Percentiles rank a stretch among this genome's conserved stretches.
These are phyloP conservation scores for Malacoraja senta DNA, from an alignment of 2,797 vertebrate genomes.

Conservation along the genomic window DNA sequence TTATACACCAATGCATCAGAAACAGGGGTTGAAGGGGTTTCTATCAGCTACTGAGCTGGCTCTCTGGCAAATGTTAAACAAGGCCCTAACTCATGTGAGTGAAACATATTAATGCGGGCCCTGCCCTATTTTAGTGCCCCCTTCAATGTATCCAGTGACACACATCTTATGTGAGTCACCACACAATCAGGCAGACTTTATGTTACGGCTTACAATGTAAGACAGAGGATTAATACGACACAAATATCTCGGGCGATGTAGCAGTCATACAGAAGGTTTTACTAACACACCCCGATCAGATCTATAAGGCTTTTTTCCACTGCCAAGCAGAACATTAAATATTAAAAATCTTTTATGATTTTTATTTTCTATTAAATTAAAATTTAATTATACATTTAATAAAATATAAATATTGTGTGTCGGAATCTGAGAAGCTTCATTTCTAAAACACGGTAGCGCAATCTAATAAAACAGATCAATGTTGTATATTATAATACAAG, in stretches of 20 bases:
- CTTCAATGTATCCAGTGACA: background rate
- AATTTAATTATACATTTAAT: constrained; percentile 33
- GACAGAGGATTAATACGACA: constrained; percentile 8
- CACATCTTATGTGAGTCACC: background rate
- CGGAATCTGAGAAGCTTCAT: constrained; percentile 8
- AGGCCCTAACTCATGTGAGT: background rate
- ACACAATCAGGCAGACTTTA: background rate
- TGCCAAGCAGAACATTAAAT: constrained; percentile 4
- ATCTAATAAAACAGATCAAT: constrained; percentile 24
- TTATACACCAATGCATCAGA: background rate
- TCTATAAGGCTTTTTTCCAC: constrained; percentile 29
- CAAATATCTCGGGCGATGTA: background rate
- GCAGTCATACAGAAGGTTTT: background rate
- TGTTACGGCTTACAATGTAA: background rate
- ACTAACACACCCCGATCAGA: background rate
- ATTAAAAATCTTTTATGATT: constrained; percentile 26
- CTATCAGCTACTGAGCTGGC: background rate
- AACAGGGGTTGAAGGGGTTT: background rate
- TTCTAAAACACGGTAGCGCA: constrained; percentile 3
- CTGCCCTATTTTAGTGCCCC: background rate
- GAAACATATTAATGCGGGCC: background rate
- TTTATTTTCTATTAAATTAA: constrained; percentile 28
- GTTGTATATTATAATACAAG: background rate
- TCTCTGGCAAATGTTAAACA: no score
- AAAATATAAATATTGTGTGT: constrained; percentile 37